Evolutionary conservation across 2,888 invertebrate genomes (phyloP).

Genomic region (Pristionchus exspectatus): DNA sequence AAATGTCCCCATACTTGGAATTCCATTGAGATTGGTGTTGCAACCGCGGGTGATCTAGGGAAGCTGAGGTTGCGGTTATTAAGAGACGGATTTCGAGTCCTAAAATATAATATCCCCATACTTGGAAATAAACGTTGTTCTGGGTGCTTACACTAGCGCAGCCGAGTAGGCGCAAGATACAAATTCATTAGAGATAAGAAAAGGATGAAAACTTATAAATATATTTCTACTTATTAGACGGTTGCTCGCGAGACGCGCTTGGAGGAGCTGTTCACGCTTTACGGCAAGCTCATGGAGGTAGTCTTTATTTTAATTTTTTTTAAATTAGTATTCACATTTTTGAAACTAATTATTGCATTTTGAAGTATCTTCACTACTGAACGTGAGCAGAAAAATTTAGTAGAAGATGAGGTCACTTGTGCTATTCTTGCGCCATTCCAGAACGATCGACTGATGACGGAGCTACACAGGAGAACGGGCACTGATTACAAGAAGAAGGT

Average conservation of each 20-base stretch:
- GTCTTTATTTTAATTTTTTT: too few relatives aligned
- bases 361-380: background rate
- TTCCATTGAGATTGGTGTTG: background rate
- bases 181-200: too few relatives aligned
- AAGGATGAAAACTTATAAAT: too few relatives aligned
- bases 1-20: background rate
- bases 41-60: background rate
- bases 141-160: too few relatives aligned
- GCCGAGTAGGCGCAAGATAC: too few relatives aligned
- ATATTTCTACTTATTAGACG: background rate
- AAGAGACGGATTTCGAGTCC: background rate
- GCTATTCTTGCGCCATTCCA: background rate
- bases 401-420: too few relatives aligned
- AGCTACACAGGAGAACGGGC: background rate
- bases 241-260: background rate
- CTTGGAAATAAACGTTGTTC: background rate
- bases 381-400: background rate
- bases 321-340: too few relatives aligned
- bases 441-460: background rate
- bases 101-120: background rate
- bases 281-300: background rate
- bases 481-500: slow-evolving; percentile 21
- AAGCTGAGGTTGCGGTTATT: background rate
- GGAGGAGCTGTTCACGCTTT: background rate
- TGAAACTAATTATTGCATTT: too few relatives aligned